Evolutionary conservation across 2,888 invertebrate genomes (phyloP).

Genomic region (Pyrocoelia pectoralis): DNA sequence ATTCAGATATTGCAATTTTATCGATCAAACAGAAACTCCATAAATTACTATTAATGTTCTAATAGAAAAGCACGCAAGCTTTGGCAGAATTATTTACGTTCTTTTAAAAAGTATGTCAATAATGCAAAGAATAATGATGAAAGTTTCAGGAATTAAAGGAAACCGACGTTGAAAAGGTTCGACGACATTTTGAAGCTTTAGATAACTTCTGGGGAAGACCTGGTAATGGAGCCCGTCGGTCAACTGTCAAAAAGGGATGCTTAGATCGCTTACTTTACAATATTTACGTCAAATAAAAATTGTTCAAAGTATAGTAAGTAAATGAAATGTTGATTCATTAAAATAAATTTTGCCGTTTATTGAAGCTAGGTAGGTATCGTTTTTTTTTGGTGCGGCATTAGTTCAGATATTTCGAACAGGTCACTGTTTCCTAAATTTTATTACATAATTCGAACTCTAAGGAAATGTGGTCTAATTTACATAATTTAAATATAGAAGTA

Average conservation of each 20-base stretch:
- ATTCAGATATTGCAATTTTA: constrained; percentile 8
- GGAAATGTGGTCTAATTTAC: too few species aligned
- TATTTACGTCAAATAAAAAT: not conserved
- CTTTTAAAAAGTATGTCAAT: too few species aligned
- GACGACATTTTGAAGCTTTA: constrained; percentile 79
- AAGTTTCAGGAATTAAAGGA: constrained; percentile 65
- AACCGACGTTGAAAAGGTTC: constrained; percentile 71
- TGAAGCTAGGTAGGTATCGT: too few species aligned
- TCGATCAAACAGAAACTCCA: constrained; percentile 20
- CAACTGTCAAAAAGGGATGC: constrained; percentile 50
- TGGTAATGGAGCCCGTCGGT: constrained; percentile 68
- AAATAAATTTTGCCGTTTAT: too few species aligned
- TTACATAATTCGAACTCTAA: too few species aligned
- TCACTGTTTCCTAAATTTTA: too few species aligned
- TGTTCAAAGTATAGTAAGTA: too few species aligned
- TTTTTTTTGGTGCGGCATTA: too few species aligned
- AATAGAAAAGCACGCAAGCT: constrained; percentile 14
- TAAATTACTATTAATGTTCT: constrained; percentile 12
- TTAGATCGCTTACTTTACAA: constrained; percentile 54
- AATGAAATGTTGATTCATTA: too few species aligned
- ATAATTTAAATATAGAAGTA: too few species aligned
- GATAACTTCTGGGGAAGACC: constrained; percentile 82
- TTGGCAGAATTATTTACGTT: not conserved
- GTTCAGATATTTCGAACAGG: too few species aligned
- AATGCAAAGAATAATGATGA: too few species aligned